Evolutionary conservation across 2,888 invertebrate species (phyloP).

Genomic region (Agrotis puta): DNA sequence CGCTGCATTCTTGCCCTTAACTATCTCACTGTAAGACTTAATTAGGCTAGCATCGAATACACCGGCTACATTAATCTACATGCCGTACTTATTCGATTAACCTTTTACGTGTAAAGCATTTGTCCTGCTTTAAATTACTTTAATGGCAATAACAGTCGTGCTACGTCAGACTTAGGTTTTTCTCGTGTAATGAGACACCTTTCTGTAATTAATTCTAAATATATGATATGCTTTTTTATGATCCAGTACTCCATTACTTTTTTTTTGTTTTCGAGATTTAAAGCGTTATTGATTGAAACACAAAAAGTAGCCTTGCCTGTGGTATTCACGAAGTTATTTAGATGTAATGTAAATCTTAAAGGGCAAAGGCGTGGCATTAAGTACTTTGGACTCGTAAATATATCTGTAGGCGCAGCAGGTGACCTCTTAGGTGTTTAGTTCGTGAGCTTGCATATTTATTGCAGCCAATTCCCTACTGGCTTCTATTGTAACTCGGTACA

Average conservation of each 20-base stretch:
- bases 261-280: conserved; percentile 46
- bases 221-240: conserved; percentile 24
- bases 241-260: conserved; percentile 38
- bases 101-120: conserved; percentile 69
- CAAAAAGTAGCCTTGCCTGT: conserved; percentile 74
- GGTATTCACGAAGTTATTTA: conserved; percentile 82
- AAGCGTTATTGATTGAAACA: conserved; percentile 59
- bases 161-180: conserved; percentile 22
- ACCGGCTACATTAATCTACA: conserved; percentile 69
- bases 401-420: conserved; percentile 88
- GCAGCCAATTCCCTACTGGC: conserved; percentile 68
- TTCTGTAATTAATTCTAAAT: conserved; percentile 36
- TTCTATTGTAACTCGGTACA: conserved; percentile 69
- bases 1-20: conserved; percentile 82
- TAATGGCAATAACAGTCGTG: conserved; percentile 52
- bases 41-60: conserved; percentile 72
- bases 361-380: conserved; percentile 86
- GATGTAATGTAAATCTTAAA: conserved; percentile 85
- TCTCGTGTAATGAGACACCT: conserved; percentile 40
- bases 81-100: conserved; percentile 69
- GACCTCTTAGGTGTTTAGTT: conserved; percentile 87
- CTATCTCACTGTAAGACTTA: conserved; percentile 74
- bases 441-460: conserved; percentile 84
- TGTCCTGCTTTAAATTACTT: conserved; percentile 65
- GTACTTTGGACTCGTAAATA: conserved; percentile 81